phyloP scores from a whole-genome alignment of 2,113 vertebrate genomes.

The Leucopsar rothschildi region DNA sequence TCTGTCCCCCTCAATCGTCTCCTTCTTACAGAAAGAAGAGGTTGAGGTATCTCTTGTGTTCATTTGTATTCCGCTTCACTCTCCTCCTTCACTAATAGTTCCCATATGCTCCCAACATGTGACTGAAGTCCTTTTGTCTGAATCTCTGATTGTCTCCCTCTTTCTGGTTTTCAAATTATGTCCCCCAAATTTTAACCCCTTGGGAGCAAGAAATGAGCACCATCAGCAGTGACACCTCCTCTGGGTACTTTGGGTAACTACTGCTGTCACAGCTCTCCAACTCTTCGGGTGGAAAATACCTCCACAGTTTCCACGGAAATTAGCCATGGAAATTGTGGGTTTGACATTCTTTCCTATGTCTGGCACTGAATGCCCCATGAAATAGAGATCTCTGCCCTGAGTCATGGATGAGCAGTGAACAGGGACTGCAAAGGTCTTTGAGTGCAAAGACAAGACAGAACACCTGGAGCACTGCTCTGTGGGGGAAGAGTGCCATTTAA shows the following conservation, averaged over 20 bases:
- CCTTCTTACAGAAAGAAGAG: background rate
- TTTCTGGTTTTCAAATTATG: background rate
- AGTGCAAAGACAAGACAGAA: background rate
- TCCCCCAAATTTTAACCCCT: background rate
- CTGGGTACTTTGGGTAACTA: background rate
- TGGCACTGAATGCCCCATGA: background rate
- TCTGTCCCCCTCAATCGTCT: background rate
- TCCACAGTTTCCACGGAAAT: background rate
- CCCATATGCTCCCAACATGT: conserved; percentile 8
- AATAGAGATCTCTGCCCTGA: fast-evolving
- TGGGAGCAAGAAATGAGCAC: background rate
- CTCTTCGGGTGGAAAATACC: background rate
- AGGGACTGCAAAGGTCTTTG: background rate
- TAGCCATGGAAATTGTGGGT: background rate
- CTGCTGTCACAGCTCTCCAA: background rate
- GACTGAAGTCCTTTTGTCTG: background rate
- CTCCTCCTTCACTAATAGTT: background rate
- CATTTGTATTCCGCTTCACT: background rate
- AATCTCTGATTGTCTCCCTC: background rate
- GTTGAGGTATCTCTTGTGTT: background rate
- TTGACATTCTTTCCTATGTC: background rate
- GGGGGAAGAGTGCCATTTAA: background rate
- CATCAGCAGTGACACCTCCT: background rate
- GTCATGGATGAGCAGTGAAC: background rate
- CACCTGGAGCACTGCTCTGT: background rate